A percentile compares a stretch with the other conserved stretches of the same genome.
Conservation (phyloP, 2,113 vertebrate genomes). For the Centrocercus urophasianus region DNA sequence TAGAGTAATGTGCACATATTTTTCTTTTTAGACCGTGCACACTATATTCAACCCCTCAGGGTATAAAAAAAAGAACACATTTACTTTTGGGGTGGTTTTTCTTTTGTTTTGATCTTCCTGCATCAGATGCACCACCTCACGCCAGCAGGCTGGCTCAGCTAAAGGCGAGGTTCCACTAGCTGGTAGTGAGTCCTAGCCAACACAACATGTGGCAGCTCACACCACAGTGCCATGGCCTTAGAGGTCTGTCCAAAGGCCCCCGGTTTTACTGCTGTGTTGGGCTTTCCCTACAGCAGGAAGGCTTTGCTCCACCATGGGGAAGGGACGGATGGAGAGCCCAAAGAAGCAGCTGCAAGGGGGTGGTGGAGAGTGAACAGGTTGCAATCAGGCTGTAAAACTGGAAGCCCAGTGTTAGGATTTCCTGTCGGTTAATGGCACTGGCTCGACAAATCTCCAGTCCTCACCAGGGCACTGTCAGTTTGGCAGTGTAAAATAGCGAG, state of each 20-base stretch:
- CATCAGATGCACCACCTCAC: rapidly evolving
- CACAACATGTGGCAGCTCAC: rapidly evolving
- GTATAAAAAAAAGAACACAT: not conserved
- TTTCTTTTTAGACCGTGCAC: slow-evolving; percentile 29
- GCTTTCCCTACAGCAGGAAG: not conserved
- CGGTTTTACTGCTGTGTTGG: rapidly evolving
- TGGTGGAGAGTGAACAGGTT: not conserved
- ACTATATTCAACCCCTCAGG: not conserved
- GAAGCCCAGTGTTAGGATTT: not conserved
- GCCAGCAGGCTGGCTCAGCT: not conserved
- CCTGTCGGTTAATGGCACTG: not conserved
- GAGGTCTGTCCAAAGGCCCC: not conserved
- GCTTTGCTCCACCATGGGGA: not conserved
- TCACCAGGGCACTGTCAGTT: not conserved
- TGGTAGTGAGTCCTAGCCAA: not conserved
- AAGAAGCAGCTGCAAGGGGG: not conserved
- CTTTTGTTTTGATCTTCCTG: not conserved
- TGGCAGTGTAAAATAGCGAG: not conserved
- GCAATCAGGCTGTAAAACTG: not conserved
- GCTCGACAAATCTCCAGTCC: not conserved
- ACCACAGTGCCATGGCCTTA: rapidly evolving
- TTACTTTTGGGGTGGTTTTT: not conserved
- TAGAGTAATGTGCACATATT: slow-evolving; percentile 43
- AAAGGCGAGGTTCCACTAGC: not conserved
- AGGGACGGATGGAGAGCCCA: not conserved